Conservation (phyloP, 1,140 invertebrate species). For the Drosophila insularis region DNA sequence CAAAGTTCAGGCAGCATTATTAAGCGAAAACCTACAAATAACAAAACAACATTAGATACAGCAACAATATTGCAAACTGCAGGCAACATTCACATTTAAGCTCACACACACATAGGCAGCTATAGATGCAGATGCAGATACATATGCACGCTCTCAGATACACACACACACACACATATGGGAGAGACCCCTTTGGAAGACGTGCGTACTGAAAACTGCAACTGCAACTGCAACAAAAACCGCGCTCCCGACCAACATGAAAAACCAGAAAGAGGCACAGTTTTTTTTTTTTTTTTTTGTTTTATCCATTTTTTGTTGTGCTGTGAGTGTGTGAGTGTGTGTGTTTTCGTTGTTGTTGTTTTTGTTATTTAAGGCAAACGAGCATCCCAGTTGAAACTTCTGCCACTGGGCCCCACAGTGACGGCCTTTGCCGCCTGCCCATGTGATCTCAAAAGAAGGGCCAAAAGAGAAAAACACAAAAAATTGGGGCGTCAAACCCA, state of each 20-base stretch:
- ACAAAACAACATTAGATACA: constrained; percentile 52
- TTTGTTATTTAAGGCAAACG: constrained; percentile 49
- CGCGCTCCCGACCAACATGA: constrained; percentile 62
- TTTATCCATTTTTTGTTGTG: constrained; percentile 32
- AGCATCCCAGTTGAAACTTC: constrained; percentile 41
- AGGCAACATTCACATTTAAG: constrained; percentile 52
- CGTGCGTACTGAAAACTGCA: constrained; percentile 66
- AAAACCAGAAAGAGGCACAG: constrained; percentile 78
- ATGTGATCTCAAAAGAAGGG: constrained; percentile 27
- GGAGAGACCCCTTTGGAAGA: constrained; percentile 59
- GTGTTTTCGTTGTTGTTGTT: constrained; percentile 29
- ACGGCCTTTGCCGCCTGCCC: constrained; percentile 45
- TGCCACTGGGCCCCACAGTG: constrained; percentile 28
- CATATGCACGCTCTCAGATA: not conserved
- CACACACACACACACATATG: constrained; percentile 22
- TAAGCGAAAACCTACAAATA: constrained; percentile 59
- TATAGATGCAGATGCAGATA: too few species aligned
- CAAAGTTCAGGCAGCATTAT: constrained; percentile 64
- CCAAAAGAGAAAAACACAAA: constrained; percentile 2
- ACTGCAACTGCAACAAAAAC: constrained; percentile 46
- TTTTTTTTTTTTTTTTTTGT: constrained; percentile 67
- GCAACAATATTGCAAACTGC: constrained; percentile 59
- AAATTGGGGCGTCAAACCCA: too few species aligned
- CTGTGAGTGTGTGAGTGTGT: constrained; percentile 31
- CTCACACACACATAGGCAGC: constrained; percentile 4